phyloP scores from a whole-genome alignment of 2,797 vertebrate genomes.

The Diplodus puntazzo region DNA sequence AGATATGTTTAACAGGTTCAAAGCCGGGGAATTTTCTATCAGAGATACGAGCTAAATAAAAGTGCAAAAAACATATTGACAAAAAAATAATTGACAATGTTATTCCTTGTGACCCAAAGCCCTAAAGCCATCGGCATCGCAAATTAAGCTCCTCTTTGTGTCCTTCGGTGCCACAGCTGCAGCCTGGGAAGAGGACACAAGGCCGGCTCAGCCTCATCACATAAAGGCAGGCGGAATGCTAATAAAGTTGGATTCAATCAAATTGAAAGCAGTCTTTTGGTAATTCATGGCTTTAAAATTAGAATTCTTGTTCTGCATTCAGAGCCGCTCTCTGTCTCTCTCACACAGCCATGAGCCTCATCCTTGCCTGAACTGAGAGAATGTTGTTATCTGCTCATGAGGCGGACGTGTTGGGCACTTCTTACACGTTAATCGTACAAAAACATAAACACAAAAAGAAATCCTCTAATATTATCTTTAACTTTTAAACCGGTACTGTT shows the following conservation, averaged over 20 bases:
- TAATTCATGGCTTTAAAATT: conserved; percentile 83
- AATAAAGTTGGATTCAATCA: conserved; percentile 83
- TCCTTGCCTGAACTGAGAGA: conserved; percentile 60
- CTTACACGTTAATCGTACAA: conserved; percentile 9
- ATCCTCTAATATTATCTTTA: neutral
- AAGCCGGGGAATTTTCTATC: conserved; percentile 7
- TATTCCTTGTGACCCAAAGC: conserved; percentile 62
- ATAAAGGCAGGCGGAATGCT: conserved; percentile 78
- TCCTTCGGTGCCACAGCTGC: conserved; percentile 78
- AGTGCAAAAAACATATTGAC: conserved; percentile 54
- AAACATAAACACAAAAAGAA: conserved; percentile 11
- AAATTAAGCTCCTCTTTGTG: conserved; percentile 80
- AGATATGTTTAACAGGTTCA: neutral
- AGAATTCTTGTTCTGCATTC: conserved; percentile 78
- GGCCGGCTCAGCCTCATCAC: conserved; percentile 73
- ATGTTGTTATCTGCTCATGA: conserved; percentile 51
- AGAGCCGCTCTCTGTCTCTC: conserved; percentile 55
- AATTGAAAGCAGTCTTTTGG: conserved; percentile 82
- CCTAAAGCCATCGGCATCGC: conserved; percentile 56
- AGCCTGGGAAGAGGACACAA: conserved; percentile 77
- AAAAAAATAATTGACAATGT: conserved; percentile 60
- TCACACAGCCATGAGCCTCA: conserved; percentile 58
- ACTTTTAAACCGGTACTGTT: neutral
- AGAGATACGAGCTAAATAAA: conserved; percentile 14
- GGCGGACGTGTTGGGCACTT: neutral